These are phyloP conservation scores for Ectemnius lituratus DNA, from an alignment of 2,888 invertebrate genomes.

Conservation along the genomic window DNA sequence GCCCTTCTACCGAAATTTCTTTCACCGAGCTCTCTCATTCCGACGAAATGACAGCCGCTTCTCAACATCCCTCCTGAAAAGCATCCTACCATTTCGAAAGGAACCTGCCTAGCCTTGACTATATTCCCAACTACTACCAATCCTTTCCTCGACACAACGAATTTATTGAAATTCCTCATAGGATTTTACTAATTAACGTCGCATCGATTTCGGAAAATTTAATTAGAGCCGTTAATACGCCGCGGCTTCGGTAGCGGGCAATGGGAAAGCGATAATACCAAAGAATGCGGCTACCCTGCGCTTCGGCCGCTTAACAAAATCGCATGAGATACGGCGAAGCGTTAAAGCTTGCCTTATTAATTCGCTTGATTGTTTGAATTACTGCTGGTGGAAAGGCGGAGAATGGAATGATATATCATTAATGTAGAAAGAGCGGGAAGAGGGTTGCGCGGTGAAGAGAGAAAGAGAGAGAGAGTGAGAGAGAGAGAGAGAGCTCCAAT, in stretches of 20 bases:
- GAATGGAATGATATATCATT: too few relatives aligned
- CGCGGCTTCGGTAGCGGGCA: too few relatives aligned
- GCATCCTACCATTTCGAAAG: too few relatives aligned
- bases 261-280: too few relatives aligned
- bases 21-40: neutral
- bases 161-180: constrained; percentile 32
- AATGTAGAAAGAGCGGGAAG: too few relatives aligned
- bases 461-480: neutral
- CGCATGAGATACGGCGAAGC: neutral
- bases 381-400: too few relatives aligned
- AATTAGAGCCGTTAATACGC: constrained; percentile 24
- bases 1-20: constrained; percentile 8
- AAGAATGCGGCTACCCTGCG: neutral
- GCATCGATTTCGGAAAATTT: constrained; percentile 33
- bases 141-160: neutral
- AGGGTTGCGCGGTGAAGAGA: too few relatives aligned
- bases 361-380: too few relatives aligned
- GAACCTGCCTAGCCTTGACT: too few relatives aligned
- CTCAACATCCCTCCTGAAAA: too few relatives aligned
- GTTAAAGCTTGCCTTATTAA: too few relatives aligned
- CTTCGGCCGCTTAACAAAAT: neutral
- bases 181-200: constrained; percentile 32
- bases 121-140: neutral
- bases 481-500: neutral
- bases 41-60: too few relatives aligned